Evolutionary conservation across 2,113 vertebrate species (phyloP).

Genomic region (Tichodroma muraria): DNA sequence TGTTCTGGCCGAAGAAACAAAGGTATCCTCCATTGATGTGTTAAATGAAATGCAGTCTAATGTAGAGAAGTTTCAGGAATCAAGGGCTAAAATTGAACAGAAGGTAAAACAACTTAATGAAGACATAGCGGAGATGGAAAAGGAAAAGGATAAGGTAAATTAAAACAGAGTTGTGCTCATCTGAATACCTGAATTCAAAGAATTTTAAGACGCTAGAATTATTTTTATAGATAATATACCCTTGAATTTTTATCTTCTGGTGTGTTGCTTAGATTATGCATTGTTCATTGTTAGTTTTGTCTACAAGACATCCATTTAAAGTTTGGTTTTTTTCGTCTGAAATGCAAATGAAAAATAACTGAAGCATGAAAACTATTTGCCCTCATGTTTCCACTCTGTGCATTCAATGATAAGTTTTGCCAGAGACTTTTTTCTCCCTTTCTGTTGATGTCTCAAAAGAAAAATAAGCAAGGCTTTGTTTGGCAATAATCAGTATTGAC

Average conservation of each 20-base stretch:
- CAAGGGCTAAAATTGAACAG: slow-evolving; percentile 73
- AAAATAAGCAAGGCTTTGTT: neutral
- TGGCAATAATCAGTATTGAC: neutral
- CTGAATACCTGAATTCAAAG: neutral
- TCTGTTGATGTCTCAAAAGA: neutral
- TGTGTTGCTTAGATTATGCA: neutral
- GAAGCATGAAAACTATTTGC: neutral
- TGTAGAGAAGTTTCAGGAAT: slow-evolving; percentile 71
- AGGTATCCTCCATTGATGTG: slow-evolving; percentile 69
- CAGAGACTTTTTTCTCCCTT: neutral
- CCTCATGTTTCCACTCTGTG: neutral
- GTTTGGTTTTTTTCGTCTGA: neutral
- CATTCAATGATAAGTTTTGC: neutral
- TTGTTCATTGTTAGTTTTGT: neutral
- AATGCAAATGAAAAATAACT: neutral
- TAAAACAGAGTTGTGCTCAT: neutral
- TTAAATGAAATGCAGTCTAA: slow-evolving; percentile 80
- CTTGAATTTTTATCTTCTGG: neutral
- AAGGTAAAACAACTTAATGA: slow-evolving; percentile 74
- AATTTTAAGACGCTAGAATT: neutral
- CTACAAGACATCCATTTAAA: neutral
- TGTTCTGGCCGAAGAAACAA: slow-evolving; percentile 83
- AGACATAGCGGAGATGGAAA: slow-evolving; percentile 83
- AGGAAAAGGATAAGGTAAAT: slow-evolving; percentile 81
- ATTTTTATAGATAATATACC: neutral